A percentile compares a stretch with the other conserved stretches of the same genome.
Evolutionary conservation across 1,140 invertebrate species (phyloP).

Genomic region (Drosophila watanabei): DNA sequence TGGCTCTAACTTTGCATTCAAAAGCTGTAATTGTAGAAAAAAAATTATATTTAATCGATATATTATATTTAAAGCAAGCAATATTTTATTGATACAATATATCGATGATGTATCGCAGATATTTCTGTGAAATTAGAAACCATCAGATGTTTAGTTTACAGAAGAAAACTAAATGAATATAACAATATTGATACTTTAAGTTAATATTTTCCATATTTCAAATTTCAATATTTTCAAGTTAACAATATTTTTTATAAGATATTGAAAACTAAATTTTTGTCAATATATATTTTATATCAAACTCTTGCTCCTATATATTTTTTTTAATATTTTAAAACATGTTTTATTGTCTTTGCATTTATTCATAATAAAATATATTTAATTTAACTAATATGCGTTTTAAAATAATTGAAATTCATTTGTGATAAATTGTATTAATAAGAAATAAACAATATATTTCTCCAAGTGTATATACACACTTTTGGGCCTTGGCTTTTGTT

Average conservation of each 20-base stretch:
- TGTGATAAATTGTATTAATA: not conserved
- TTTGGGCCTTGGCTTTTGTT: slow-evolving; percentile 6
- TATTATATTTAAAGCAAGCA: not conserved
- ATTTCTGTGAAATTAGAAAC: not conserved
- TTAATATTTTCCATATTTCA: no score
- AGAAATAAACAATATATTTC: not conserved
- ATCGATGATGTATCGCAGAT: no score
- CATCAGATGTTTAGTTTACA: not conserved
- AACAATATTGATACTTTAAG: no score
- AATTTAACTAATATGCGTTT: not conserved
- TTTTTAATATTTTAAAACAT: no score
- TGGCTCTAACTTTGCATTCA: not conserved
- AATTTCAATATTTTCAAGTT: no score
- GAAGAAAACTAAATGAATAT: no score
- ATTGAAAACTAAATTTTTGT: no score
- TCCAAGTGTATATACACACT: slow-evolving; percentile 22
- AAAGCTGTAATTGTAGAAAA: accelerated
- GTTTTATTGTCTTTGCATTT: not conserved
- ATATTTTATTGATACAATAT: not conserved
- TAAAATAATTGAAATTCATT: not conserved
- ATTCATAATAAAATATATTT: not conserved
- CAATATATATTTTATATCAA: no score
- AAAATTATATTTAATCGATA: not conserved
- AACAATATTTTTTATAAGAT: no score
- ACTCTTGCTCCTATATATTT: no score